Conservation (phyloP, 1,140 invertebrate genomes). For the Lepidurus packardi region DNA sequence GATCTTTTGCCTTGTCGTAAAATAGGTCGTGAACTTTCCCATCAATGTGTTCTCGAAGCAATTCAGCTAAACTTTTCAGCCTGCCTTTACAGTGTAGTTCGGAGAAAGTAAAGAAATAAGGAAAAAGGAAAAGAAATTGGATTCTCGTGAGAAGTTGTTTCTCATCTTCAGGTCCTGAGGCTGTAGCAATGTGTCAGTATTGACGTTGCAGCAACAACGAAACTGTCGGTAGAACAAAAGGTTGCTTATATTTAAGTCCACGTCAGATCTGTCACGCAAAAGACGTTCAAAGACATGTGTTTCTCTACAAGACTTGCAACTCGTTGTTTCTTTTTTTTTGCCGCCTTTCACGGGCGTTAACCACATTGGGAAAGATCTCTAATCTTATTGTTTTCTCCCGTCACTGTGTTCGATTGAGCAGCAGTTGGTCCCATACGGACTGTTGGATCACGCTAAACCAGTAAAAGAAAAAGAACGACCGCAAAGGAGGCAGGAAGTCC, state of each 20-base stretch:
- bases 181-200: background rate
- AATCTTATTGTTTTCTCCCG: conserved; percentile 1
- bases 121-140: too few species aligned
- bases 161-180: background rate
- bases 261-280: conserved; percentile 6
- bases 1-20: too few species aligned
- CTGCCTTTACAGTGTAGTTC: too few species aligned
- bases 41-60: too few species aligned
- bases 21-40: too few species aligned
- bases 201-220: background rate
- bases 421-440: background rate
- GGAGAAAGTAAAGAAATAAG: too few species aligned
- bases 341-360: background rate
- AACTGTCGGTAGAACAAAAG: background rate
- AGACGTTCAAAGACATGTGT: conserved; percentile 10
- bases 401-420: background rate
- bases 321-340: background rate
- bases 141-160: background rate
- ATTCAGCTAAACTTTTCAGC: too few species aligned
- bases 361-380: conserved; percentile 8
- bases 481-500: too few species aligned
- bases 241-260: background rate
- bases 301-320: background rate
- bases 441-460: too few species aligned
- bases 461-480: too few species aligned